Evolutionary conservation across 2,113 vertebrate genomes (phyloP).

Genomic region (Amphiprion ocellaris): DNA sequence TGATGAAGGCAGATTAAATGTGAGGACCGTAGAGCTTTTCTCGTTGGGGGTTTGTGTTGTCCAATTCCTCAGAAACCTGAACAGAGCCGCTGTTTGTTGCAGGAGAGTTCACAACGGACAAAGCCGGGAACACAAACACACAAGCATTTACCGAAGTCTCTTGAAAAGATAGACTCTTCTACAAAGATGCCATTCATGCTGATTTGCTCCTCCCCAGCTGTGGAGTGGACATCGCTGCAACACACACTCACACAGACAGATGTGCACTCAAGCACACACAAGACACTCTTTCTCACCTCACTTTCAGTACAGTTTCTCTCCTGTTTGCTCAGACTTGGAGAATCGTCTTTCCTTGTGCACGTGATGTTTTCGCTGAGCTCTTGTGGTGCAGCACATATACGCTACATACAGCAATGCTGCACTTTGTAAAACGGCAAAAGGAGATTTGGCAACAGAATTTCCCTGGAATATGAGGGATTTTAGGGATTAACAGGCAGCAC

Average conservation of each 20-base stretch:
- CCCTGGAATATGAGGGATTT: slow-evolving; percentile 74
- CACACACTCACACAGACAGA: slow-evolving; percentile 43
- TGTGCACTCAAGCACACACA: slow-evolving; percentile 35
- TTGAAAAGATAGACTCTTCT: slow-evolving; percentile 63
- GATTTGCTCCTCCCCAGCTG: slow-evolving; percentile 62
- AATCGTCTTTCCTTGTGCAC: neutral
- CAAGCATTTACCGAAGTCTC: slow-evolving; percentile 64
- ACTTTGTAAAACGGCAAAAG: slow-evolving; percentile 38
- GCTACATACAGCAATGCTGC: neutral
- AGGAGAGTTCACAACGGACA: slow-evolving; percentile 69
- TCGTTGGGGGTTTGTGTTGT: slow-evolving; percentile 23
- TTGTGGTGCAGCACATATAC: slow-evolving; percentile 9
- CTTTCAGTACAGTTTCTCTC: slow-evolving; percentile 18
- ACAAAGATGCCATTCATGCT: slow-evolving; percentile 77
- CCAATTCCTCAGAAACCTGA: slow-evolving; percentile 43
- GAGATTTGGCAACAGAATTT: slow-evolving; percentile 66
- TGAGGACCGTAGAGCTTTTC: slow-evolving; percentile 42
- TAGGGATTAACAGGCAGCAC: slow-evolving; percentile 69
- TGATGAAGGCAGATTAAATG: slow-evolving; percentile 36
- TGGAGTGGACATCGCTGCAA: slow-evolving; percentile 38
- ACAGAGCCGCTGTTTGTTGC: slow-evolving; percentile 72
- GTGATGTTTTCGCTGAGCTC: slow-evolving; percentile 14
- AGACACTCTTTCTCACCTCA: slow-evolving; percentile 19
- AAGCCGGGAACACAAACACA: slow-evolving; percentile 74
- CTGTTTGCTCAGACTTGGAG: slow-evolving; percentile 24